These are phyloP conservation scores for Tauraco hartlaubi DNA, from an alignment of 2,797 vertebrate genomes.

Conservation along the genomic window DNA sequence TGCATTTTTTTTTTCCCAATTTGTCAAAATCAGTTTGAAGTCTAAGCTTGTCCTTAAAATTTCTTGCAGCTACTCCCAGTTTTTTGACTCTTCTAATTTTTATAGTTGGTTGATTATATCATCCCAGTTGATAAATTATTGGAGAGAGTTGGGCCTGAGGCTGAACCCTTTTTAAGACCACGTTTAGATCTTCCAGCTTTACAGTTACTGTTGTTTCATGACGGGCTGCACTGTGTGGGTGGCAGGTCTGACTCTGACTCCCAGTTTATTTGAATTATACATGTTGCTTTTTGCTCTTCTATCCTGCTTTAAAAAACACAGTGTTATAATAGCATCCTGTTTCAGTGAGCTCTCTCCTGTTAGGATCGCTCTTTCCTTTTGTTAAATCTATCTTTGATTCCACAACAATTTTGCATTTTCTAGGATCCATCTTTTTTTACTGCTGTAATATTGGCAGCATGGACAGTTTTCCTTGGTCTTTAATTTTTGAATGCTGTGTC, in stretches of 20 bases:
- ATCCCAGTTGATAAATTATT: neutral
- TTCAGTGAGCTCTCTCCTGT: neutral
- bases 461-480: neutral
- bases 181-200: neutral
- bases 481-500: neutral
- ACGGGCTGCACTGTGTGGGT: neutral
- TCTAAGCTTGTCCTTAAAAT: neutral
- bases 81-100: neutral
- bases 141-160: neutral
- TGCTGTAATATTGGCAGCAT: neutral
- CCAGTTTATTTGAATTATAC: neutral
- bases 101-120: neutral
- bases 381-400: neutral
- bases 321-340: accelerated
- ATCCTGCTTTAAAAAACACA: neutral
- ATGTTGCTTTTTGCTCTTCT: neutral
- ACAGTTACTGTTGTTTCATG: neutral
- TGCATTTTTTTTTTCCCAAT: neutral
- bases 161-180: neutral
- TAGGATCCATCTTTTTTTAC: neutral
- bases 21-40: neutral
- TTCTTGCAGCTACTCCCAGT: neutral
- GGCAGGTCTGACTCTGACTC: neutral
- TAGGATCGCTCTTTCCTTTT: neutral
- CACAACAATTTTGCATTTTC: neutral